Conservation (phyloP, 2,797 vertebrate species). For the Pteropus rufus region DNA sequence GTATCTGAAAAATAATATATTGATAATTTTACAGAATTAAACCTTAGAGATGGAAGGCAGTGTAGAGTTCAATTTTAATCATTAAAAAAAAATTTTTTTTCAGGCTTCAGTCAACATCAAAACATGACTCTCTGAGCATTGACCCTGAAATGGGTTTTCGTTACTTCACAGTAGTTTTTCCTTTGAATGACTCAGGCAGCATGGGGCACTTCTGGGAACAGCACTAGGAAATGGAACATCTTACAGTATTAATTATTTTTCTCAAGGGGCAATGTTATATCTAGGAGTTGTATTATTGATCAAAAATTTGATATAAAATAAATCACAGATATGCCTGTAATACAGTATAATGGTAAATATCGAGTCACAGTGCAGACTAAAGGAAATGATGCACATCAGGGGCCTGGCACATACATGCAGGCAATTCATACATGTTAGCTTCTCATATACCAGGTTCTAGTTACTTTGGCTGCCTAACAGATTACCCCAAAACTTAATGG, state of each 20-base stretch:
- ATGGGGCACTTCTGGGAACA: background rate
- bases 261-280: background rate
- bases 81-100: background rate
- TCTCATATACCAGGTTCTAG: background rate
- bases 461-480: background rate
- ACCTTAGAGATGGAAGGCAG: background rate
- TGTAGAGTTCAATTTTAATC: constrained; percentile 7
- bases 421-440: background rate
- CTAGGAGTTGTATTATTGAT: background rate
- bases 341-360: background rate
- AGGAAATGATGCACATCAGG: background rate
- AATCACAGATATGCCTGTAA: background rate
- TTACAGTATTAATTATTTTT: constrained; percentile 31
- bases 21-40: constrained; percentile 45
- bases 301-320: constrained; percentile 15
- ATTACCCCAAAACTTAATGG: background rate
- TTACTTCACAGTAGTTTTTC: background rate
- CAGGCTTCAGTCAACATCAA: background rate
- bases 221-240: background rate
- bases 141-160: constrained; percentile 5
- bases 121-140: background rate
- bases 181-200: background rate
- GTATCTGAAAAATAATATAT: background rate
- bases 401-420: background rate
- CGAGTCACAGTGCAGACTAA: background rate